Conservation (phyloP, 1,140 invertebrate species). For the Paramacrobiotus metropolitanus region DNA sequence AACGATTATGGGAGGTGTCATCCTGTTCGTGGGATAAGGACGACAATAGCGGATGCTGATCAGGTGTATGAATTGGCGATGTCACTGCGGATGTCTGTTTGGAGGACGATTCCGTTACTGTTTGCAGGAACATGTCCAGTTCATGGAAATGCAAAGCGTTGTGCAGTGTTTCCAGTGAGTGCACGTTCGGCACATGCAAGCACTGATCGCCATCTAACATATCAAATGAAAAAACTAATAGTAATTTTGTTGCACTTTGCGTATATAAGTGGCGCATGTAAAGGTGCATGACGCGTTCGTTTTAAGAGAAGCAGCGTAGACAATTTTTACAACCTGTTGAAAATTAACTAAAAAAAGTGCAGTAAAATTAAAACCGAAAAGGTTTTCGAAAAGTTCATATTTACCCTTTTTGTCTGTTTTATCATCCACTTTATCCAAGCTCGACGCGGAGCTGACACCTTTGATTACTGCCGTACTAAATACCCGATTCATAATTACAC, state of each 20-base stretch:
- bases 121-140: constrained; percentile 49
- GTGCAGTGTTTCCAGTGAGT: constrained; percentile 79
- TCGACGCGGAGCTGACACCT: constrained; percentile 23
- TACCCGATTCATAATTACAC: constrained; percentile 21
- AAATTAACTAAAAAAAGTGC: too few relatives aligned
- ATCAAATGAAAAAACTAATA: too few relatives aligned
- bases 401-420: not conserved
- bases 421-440: not conserved
- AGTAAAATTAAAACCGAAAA: too few relatives aligned
- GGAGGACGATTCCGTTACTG: not conserved
- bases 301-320: too few relatives aligned
- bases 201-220: constrained; percentile 27
- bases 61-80: not conserved
- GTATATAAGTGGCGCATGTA: too few relatives aligned
- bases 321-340: too few relatives aligned
- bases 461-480: constrained; percentile 83
- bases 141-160: constrained; percentile 75
- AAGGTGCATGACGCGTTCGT: too few relatives aligned
- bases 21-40: not conserved
- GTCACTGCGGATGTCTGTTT: not conserved
- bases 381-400: not conserved
- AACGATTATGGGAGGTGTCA: not conserved
- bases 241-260: too few relatives aligned
- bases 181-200: constrained; percentile 60
- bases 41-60: too few relatives aligned